Evolutionary conservation across 2,113 vertebrate species (phyloP).

Genomic region (Cyprinodon variegatus): DNA sequence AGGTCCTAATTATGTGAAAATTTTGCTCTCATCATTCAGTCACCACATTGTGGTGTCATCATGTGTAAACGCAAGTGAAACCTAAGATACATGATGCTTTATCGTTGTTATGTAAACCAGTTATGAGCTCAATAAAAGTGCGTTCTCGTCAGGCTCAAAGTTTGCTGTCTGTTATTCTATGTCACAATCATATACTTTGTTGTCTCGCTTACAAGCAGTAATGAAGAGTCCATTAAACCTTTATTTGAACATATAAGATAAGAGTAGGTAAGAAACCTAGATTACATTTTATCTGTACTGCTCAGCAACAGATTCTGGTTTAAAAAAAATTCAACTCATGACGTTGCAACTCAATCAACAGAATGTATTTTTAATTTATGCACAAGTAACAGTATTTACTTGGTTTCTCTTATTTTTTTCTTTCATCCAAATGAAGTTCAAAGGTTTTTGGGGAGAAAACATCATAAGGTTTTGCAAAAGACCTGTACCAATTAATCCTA

Average conservation of each 20-base stretch:
- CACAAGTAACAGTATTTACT: neutral
- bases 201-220: conserved; percentile 19
- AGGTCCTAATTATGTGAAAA: conserved; percentile 88
- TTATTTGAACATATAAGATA: neutral
- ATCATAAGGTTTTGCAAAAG: neutral
- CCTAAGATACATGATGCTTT: neutral
- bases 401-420: neutral
- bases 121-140: conserved; percentile 43
- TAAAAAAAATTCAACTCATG: neutral
- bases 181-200: neutral
- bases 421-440: neutral
- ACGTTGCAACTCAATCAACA: neutral
- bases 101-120: neutral
- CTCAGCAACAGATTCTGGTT: conserved; percentile 6
- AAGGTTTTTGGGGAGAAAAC: neutral
- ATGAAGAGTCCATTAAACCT: conserved; percentile 15
- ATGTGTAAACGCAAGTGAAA: neutral
- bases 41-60: neutral
- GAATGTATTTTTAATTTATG: neutral
- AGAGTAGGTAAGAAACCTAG: neutral
- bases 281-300: conserved; percentile 21
- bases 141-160: conserved; percentile 38
- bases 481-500: no score
- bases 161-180: conserved; percentile 18
- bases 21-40: neutral